A percentile compares a stretch with the other conserved stretches of the same genome.
These are phyloP conservation scores for Coenonympha arcania DNA, from an alignment of 2,888 invertebrate genomes.

Conservation along the genomic window DNA sequence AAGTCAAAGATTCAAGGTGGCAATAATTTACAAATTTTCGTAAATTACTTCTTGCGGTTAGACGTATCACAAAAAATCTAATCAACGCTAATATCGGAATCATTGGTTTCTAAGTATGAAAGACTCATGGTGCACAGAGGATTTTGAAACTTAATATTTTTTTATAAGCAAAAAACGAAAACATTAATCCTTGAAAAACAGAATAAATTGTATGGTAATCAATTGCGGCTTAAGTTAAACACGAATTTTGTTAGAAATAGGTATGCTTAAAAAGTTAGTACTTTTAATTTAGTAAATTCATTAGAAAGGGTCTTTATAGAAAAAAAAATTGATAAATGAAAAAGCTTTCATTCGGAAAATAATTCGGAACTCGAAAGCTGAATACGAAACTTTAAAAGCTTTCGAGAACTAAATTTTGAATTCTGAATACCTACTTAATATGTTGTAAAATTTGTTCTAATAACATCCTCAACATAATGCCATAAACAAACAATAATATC, in stretches of 20 bases:
- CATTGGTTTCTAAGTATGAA: neutral
- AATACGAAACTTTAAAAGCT: neutral
- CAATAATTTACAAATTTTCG: conserved; percentile 15
- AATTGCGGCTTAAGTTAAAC: too few species aligned
- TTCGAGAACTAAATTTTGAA: neutral
- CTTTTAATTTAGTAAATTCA: too few species aligned
- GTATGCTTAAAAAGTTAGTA: too few species aligned
- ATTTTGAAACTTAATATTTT: too few species aligned
- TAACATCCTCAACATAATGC: neutral
- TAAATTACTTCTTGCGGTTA: conserved; percentile 19
- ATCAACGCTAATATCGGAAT: conserved; percentile 14
- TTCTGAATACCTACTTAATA: neutral
- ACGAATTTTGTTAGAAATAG: too few species aligned
- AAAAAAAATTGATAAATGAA: too few species aligned
- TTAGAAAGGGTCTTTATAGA: too few species aligned
- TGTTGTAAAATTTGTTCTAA: neutral
- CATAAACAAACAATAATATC: neutral
- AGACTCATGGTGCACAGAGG: neutral
- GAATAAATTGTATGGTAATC: too few species aligned
- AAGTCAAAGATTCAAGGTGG: conserved; percentile 15
- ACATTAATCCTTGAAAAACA: too few species aligned
- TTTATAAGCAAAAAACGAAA: too few species aligned
- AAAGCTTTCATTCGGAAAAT: too few species aligned
- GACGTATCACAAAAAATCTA: neutral
- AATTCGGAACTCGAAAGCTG: too few species aligned